Percentiles rank a stretch among this genome's conserved stretches.
Conservation (phyloP, 1,140 invertebrate species). For the Monochamus saltuarius region DNA sequence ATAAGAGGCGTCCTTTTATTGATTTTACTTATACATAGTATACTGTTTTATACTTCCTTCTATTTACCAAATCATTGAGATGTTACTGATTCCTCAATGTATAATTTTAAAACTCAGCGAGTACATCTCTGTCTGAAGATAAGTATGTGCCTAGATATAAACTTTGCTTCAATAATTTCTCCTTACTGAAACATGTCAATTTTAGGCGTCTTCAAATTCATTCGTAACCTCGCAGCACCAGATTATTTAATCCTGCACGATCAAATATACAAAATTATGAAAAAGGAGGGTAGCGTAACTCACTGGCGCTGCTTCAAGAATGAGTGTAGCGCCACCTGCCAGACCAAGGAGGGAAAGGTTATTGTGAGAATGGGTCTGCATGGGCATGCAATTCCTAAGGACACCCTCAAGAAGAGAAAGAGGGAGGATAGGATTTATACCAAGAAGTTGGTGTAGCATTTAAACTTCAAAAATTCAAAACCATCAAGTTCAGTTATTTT, state of each 20-base stretch:
- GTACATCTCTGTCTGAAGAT: too few relatives aligned
- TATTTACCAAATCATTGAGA: too few relatives aligned
- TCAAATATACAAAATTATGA: constrained; percentile 35
- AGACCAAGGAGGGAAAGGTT: constrained; percentile 32
- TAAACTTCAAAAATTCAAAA: background rate
- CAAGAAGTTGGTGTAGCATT: constrained; percentile 18
- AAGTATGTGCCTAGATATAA: too few relatives aligned
- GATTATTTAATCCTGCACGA: constrained; percentile 32
- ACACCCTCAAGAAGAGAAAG: constrained; percentile 20
- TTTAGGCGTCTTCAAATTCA: constrained; percentile 35
- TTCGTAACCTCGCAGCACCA: constrained; percentile 13
- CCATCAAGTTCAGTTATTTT: too few relatives aligned
- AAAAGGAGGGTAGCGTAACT: constrained; percentile 24
- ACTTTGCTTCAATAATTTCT: too few relatives aligned
- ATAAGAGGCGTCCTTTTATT: too few relatives aligned
- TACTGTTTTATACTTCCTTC: too few relatives aligned
- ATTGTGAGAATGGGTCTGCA: constrained; percentile 33
- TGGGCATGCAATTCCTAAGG: constrained; percentile 29
- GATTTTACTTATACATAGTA: too few relatives aligned
- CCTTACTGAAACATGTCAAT: background rate
- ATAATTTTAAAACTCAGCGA: too few relatives aligned
- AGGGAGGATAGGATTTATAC: constrained; percentile 21
- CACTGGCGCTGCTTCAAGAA: constrained; percentile 35
- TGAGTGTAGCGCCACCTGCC: constrained; percentile 34
- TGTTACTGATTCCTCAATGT: too few relatives aligned